Base-by-base conservation (phyloP, 2,113 vertebrate genomes). In the Nerophis lumbriciformis region DNA sequence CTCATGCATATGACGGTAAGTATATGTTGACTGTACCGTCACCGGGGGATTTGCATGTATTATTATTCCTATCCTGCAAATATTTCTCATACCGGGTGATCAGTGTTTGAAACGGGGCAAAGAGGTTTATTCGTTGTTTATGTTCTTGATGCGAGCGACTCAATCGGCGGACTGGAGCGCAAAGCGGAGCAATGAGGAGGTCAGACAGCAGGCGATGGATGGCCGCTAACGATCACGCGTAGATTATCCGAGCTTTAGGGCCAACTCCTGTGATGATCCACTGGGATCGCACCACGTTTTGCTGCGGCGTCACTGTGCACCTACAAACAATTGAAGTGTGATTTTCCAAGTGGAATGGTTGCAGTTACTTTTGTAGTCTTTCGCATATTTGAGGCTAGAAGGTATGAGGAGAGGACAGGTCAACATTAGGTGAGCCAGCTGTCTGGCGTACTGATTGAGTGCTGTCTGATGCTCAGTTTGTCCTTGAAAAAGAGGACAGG, bases 191-290 rank as follows among this genome's bases (percentile, higher is more conserved):
- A 63, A 59, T 14, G 66, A 28, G 7, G 65, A 69, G 75, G 68
- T 78, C 57, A 76, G 66, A 60, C 53, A 12, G 48, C 53, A 55
- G 13, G 21, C 39, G 67, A 49, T 58, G 58, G 76, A 83, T 73
- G 56, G 71, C 81, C 72, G 60, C 58, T 77, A 77, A 79, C 72
- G 69, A 82, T 78, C 70, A 68, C 13, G 9, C n/a, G 65, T 64
- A 79, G 82, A 82, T 87, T 80, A 74, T 67, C 42, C 35, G 57
- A 76, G 79, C 73, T 86, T 85, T 66, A 74, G 54, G 78, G 44
- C 48, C 48, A 65, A 77, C 63, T 68, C 38, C 42, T 13, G 62
- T 13, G 53, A 60, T 81, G 64, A 83, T 82, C 72, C 68, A 77
- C 81, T 82, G 15, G 55, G 56, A 44, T 51, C 37, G 35, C 1